phyloP scores from a whole-genome alignment of 1,140 invertebrate species.

The Saccostrea cuccullata region DNA sequence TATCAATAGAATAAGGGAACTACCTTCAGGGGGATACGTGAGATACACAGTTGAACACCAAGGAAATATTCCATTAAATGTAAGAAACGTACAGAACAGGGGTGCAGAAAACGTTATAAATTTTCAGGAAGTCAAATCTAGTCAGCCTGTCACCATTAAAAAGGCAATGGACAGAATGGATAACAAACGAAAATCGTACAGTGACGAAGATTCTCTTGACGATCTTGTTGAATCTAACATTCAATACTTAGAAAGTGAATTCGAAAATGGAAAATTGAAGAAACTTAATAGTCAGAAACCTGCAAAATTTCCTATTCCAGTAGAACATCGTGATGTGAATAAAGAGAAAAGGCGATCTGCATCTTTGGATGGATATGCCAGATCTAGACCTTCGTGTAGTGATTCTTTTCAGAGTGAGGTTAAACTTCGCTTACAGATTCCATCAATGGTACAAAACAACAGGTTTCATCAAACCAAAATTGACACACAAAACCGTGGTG shows the following conservation, averaged over 20 bases:
- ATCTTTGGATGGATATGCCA: slow-evolving; percentile 41
- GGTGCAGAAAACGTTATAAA: slow-evolving; percentile 35
- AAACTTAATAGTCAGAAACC: slow-evolving; percentile 45
- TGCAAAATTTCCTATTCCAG: slow-evolving; percentile 41
- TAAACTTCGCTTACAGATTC: slow-evolving; percentile 55
- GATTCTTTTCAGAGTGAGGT: slow-evolving; percentile 57
- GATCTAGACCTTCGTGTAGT: slow-evolving; percentile 28
- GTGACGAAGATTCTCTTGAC: slow-evolving; percentile 73
- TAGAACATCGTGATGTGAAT: not conserved
- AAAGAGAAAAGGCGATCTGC: slow-evolving; percentile 48
- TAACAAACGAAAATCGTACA: slow-evolving; percentile 60
- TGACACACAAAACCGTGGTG: not conserved
- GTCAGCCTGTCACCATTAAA: slow-evolving; percentile 56
- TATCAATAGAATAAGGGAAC: slow-evolving; percentile 14
- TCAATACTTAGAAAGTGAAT: slow-evolving; percentile 72
- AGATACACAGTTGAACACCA: not conserved
- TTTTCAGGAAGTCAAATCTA: slow-evolving; percentile 54
- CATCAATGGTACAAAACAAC: slow-evolving; percentile 14
- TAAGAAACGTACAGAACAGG: not conserved
- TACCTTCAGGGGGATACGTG: slow-evolving; percentile 24
- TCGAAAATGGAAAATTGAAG: slow-evolving; percentile 66
- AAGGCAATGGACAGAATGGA: slow-evolving; percentile 59
- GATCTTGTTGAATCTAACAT: slow-evolving; percentile 75
- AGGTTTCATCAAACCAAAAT: slow-evolving; percentile 19
- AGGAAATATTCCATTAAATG: not conserved